phyloP scores from a whole-genome alignment of 2,113 vertebrate species.

The Ahaetulla prasina region DNA sequence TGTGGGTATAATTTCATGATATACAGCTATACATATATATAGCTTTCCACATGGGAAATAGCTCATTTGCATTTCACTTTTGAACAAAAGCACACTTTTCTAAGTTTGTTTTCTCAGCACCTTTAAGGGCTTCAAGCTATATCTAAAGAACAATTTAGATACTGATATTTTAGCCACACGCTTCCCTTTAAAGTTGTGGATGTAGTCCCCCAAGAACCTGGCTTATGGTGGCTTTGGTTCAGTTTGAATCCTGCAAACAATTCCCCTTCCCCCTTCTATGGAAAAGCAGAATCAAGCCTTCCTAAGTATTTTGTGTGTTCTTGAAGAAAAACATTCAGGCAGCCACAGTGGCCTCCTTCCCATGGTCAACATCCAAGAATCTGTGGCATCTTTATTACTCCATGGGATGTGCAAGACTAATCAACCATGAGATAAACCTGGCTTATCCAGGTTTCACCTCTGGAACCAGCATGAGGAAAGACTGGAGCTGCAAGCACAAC shows the following conservation, averaged over 20 bases:
- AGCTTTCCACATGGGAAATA: not conserved
- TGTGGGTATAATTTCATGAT: conserved; percentile 50
- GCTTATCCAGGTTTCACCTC: not conserved
- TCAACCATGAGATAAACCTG: not conserved
- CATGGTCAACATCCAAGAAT: not conserved
- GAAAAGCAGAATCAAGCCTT: not conserved
- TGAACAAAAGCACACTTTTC: not conserved
- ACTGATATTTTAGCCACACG: not conserved
- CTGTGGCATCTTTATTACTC: not conserved
- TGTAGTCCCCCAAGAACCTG: not conserved
- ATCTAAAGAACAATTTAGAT: not conserved
- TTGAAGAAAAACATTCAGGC: not conserved
- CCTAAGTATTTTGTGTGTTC: not conserved
- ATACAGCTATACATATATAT: conserved; percentile 21
- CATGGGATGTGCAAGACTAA: not conserved
- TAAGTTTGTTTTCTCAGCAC: not conserved
- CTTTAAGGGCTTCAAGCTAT: not conserved
- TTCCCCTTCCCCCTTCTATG: not conserved
- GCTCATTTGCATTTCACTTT: too few species aligned
- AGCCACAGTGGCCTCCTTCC: not conserved
- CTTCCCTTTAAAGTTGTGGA: not conserved
- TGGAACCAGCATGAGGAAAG: not conserved
- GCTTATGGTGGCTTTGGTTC: not conserved
- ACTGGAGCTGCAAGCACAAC: not conserved
- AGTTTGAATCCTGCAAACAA: not conserved